phyloP scores from a whole-genome alignment of 2,888 invertebrate species.

The Mactromeris polynyma region DNA sequence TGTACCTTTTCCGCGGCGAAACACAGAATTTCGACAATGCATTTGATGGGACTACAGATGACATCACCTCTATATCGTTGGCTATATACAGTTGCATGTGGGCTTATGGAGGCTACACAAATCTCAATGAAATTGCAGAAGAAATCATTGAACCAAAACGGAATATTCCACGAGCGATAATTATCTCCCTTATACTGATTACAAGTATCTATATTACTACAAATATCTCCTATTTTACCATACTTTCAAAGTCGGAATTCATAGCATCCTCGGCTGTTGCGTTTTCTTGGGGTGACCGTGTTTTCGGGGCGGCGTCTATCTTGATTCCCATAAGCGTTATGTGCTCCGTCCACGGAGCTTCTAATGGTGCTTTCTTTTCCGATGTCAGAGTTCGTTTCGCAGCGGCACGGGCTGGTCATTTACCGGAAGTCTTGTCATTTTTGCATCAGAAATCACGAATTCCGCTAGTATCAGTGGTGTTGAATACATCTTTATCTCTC shows the following conservation, averaged over 20 bases:
- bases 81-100: conserved; percentile 69
- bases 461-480: conserved; percentile 46
- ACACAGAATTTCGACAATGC: conserved; percentile 57
- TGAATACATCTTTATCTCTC: conserved; percentile 48
- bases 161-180: conserved; percentile 62
- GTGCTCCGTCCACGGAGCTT: conserved; percentile 61
- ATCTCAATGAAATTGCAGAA: conserved; percentile 64
- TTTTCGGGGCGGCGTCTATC: conserved; percentile 56
- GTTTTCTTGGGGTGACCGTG: conserved; percentile 59
- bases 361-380: conserved; percentile 57
- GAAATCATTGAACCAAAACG: conserved; percentile 59
- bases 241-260: conserved; percentile 58
- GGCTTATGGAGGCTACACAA: conserved; percentile 75
- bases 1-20: conserved; percentile 52
- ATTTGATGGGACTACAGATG: conserved; percentile 63
- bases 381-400: conserved; percentile 61
- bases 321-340: conserved; percentile 65
- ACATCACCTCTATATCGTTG: conserved; percentile 54
- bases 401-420: conserved; percentile 62
- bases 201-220: conserved; percentile 58
- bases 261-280: conserved; percentile 59
- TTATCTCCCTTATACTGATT: conserved; percentile 53
- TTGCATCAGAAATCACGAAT: conserved; percentile 61
- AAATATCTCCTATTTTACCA: conserved; percentile 60
- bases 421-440: conserved; percentile 67